Evolutionary conservation across 1,140 invertebrate genomes (phyloP), one percentile per base, ranked within the genome.

Genomic region (Belonocnema kinseyi): DNA sequence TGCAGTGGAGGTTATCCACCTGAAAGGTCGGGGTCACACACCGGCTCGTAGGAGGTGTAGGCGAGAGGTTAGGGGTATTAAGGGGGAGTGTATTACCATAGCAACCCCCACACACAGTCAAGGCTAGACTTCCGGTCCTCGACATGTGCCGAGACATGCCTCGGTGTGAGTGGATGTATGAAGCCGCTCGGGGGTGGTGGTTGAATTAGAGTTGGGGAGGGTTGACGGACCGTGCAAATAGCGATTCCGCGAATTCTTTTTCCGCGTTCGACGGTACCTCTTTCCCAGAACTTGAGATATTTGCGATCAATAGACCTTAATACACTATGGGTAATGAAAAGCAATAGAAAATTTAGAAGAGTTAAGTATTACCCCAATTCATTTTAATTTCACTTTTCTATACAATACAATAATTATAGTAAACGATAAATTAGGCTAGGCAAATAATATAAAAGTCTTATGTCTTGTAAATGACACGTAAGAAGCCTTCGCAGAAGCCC

Each of bases 1-100:
- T 90, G 90, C 90, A 91, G 90, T 90, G 89, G 90, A 90, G 90
- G 90, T 91, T 89, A 91, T 91, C 90, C 88, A 91, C 90, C 90
- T 90, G 89, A 90, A 91, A 91, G 90, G 90, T 91, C 90, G 89
- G 90, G 90, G 90, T 91, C 90, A 90, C 84, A 87, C 86, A 88
- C 85, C 87, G 85, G 83, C 84, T 85, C 83, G 84, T 74, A 84
- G 80, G 82, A 84, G 80, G 61, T 33, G 72, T 73, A 40, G 40
- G 51, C 70, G 50, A 26, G 72, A 53, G 77, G 74, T 61, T 46
- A 52, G 58, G 72, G 50, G 53, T 21, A 5, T 72, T 75, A 79
- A 77, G 75, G 73, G 71, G 75, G 74, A 52, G 72, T 73, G 76
- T 81, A 90, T 91, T 83, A 85, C 88, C 90, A 91, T 91, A 88